Percentiles rank a stretch among this genome's conserved stretches.
Evolutionary conservation across 1,140 invertebrate species (phyloP).

Genomic region (Conus ventricosus): DNA sequence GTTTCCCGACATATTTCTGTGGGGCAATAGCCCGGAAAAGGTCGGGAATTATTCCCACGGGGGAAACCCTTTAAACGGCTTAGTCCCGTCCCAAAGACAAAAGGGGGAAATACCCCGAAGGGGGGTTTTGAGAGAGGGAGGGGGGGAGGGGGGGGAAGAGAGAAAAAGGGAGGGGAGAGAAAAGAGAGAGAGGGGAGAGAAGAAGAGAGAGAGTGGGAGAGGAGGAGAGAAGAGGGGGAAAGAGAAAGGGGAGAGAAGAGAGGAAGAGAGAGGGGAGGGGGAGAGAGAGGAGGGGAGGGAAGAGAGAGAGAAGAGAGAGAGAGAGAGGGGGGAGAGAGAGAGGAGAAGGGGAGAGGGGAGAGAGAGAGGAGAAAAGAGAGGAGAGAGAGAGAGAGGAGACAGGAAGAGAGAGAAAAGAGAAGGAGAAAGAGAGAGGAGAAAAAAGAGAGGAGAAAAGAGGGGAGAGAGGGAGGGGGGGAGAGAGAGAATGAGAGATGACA

Average conservation of each 20-base stretch:
- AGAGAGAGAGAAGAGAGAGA: not conserved
- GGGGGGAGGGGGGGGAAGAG: not conserved
- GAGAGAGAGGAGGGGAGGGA: not conserved
- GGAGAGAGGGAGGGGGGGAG: not conserved
- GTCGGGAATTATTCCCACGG: no score
- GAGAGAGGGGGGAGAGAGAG: not conserved
- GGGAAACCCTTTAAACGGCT: no score
- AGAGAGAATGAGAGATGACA: not conserved
- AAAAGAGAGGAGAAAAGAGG: not conserved
- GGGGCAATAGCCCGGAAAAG: no score
- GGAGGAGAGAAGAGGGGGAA: not conserved
- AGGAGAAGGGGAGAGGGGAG: not conserved
- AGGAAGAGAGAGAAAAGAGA: not conserved
- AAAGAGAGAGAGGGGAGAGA: not conserved
- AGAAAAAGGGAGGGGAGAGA: not conserved
- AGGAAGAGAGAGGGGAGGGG: not conserved
- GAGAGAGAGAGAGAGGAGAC: not conserved
- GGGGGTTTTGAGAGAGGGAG: not conserved
- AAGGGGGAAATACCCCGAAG: no score
- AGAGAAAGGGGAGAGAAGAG: not conserved
- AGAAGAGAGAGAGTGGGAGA: not conserved
- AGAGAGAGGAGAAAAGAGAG: not conserved
- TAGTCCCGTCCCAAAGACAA: no score
- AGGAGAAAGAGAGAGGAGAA: not conserved
- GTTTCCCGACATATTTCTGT: no score